Evolutionary conservation across 2,113 vertebrate species (phyloP).

Genomic region (Cettia cetti): DNA sequence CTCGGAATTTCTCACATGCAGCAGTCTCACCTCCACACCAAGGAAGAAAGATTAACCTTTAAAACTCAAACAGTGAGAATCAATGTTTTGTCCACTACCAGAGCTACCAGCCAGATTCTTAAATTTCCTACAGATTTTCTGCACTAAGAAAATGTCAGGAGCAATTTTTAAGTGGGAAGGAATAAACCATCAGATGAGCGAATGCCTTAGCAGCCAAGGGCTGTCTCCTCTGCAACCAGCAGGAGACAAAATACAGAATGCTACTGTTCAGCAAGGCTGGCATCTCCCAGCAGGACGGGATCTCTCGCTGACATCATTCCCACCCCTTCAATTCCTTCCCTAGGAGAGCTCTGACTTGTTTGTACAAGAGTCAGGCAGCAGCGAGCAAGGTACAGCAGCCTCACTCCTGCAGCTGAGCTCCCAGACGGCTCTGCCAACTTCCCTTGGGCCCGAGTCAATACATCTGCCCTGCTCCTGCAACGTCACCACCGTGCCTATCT

Average conservation of each 20-base stretch:
- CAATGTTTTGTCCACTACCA: neutral
- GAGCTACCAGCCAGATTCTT: neutral
- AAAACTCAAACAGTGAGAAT: neutral
- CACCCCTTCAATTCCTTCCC: neutral
- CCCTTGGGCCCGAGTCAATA: neutral
- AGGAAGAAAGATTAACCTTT: neutral
- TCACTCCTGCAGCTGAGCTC: neutral
- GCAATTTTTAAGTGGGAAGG: neutral
- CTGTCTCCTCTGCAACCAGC: neutral
- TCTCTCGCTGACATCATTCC: neutral
- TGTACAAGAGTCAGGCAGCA: neutral
- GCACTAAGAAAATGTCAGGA: neutral
- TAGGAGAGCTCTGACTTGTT: neutral
- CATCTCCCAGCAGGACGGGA: neutral
- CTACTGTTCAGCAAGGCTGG: neutral
- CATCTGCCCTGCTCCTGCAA: neutral
- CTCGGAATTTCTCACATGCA: neutral
- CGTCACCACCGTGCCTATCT: neutral
- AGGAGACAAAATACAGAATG: neutral
- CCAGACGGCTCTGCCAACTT: neutral
- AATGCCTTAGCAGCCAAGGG: neutral
- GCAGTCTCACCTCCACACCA: neutral
- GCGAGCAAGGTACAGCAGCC: neutral
- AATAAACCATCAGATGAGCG: neutral
- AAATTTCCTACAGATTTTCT: neutral